Conservation (phyloP, 2,888 invertebrate genomes). For the Asteroscopus sphinx region DNA sequence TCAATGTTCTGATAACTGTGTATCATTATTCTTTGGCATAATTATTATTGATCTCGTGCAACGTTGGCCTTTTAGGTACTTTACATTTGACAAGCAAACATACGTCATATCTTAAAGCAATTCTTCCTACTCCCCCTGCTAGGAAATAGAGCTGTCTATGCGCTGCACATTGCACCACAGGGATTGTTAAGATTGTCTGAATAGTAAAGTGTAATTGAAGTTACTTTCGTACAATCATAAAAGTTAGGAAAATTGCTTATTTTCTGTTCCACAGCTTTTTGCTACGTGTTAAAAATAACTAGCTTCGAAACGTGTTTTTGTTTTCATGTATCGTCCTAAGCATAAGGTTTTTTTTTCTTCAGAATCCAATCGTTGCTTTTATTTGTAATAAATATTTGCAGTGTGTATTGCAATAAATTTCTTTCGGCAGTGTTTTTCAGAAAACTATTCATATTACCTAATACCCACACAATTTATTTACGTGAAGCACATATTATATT, state of each 20-base stretch:
- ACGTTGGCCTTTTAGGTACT: too few relatives aligned
- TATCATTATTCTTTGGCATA: too few relatives aligned
- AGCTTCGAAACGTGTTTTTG: neutral
- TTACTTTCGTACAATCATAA: neutral
- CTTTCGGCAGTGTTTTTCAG: too few relatives aligned
- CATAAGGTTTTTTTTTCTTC: too few relatives aligned
- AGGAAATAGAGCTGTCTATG: neutral
- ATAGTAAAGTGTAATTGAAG: conserved; percentile 7
- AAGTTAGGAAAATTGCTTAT: neutral
- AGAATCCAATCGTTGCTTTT: too few relatives aligned
- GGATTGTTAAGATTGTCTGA: conserved; percentile 1
- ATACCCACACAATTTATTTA: neutral
- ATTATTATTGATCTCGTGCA: too few relatives aligned
- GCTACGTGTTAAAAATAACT: neutral
- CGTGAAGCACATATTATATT: neutral
- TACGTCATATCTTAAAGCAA: too few relatives aligned
- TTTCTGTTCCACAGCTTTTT: neutral
- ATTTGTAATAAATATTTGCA: too few relatives aligned
- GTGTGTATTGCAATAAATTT: too few relatives aligned
- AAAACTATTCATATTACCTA: neutral
- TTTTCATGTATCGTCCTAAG: neutral
- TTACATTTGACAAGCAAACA: too few relatives aligned
- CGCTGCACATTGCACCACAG: neutral
- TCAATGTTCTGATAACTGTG: too few relatives aligned
- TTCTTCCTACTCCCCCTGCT: too few relatives aligned